Evolutionary conservation across 2,797 vertebrate species (phyloP).

Genomic region (Neostethus bicornis): DNA sequence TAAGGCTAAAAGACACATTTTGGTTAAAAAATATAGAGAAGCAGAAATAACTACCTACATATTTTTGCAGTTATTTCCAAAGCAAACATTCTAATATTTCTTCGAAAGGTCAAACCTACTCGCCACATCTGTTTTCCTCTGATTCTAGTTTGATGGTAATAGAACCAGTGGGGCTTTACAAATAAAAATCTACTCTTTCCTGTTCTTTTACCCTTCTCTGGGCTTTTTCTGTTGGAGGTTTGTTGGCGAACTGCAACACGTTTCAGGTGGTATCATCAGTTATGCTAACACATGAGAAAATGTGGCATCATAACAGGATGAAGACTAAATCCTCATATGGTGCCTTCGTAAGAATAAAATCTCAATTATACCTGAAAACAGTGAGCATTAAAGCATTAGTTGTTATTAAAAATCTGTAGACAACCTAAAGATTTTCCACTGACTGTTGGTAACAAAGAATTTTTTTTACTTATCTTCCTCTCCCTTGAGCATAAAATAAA

Average conservation of each 20-base stretch:
- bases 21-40: background rate
- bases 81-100: background rate
- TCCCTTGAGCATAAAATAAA: conserved; percentile 43
- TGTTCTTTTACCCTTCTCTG: background rate
- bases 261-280: too few species aligned
- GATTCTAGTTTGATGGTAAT: background rate
- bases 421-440: too few species aligned
- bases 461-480: conserved; percentile 20
- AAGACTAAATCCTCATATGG: background rate
- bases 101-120: background rate
- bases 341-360: background rate
- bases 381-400: background rate
- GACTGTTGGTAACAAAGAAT: too few species aligned
- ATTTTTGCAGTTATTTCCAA: too few species aligned
- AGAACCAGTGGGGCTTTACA: background rate
- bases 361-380: background rate
- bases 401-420: too few species aligned
- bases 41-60: background rate
- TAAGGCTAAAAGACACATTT: background rate
- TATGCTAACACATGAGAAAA: background rate
- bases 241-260: too few species aligned
- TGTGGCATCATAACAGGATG: background rate
- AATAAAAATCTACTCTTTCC: background rate
- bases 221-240: background rate
- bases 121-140: background rate